Conservation (phyloP, 1,140 invertebrate species). For the Aphis gossypii region DNA sequence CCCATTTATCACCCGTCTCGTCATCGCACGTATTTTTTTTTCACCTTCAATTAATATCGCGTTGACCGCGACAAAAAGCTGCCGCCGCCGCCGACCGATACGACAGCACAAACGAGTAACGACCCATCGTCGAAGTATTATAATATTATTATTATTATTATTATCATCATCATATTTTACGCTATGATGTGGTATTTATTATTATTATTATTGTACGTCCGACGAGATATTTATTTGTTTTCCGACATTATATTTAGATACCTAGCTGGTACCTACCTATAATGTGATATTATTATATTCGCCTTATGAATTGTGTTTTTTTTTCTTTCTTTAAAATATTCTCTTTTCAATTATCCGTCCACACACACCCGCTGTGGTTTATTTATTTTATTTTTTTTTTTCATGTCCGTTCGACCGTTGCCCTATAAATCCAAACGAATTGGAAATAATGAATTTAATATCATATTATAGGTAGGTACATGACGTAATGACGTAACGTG, state of each 20-base stretch:
- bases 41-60: constrained; percentile 22
- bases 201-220: neutral
- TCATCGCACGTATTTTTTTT: constrained; percentile 21
- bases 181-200: neutral
- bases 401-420: neutral
- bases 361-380: neutral
- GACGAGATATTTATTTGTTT: constrained; percentile 10
- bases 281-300: neutral
- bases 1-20: constrained; percentile 25
- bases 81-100: neutral
- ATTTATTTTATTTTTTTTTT: no score
- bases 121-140: neutral
- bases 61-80: constrained; percentile 17
- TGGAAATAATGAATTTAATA: constrained; percentile 10
- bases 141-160: neutral
- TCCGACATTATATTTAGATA: neutral
- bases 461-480: neutral
- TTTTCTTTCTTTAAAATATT: neutral
- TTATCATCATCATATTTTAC: neutral
- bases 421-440: neutral
- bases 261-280: neutral
- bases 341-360: neutral
- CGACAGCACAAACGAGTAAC: constrained; percentile 5
- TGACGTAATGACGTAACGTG: neutral
- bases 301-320: neutral